phyloP scores from a whole-genome alignment of 64 coral and sea anemone species.

The Catalaphyllia jardinei region DNA sequence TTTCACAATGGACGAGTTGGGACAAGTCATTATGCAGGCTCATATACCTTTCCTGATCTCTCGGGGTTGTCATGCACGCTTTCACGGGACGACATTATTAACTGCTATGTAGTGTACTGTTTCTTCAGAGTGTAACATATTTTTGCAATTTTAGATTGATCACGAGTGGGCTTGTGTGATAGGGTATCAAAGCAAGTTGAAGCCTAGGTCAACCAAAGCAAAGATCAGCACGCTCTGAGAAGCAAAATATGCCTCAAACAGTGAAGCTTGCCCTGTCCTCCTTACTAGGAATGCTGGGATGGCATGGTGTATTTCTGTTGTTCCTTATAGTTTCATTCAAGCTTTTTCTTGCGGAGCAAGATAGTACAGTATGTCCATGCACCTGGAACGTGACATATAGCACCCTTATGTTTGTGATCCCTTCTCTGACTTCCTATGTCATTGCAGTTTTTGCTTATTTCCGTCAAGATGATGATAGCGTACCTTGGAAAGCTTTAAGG shows the following conservation, averaged over 20 bases:
- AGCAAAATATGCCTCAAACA: constrained; percentile 16
- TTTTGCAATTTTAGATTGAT: too few relatives aligned
- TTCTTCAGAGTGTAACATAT: too few relatives aligned
- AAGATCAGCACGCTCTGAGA: background rate
- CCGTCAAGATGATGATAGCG: constrained; percentile 36
- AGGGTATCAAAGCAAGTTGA: too few relatives aligned
- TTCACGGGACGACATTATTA: too few relatives aligned
- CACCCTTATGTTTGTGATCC: constrained; percentile 49
- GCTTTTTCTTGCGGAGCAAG: constrained; percentile 30
- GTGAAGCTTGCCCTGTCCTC: constrained; percentile 19
- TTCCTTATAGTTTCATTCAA: constrained; percentile 37
- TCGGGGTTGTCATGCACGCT: too few relatives aligned
- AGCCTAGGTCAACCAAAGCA: background rate
- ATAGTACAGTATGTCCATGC: constrained; percentile 27
- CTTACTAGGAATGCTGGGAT: constrained; percentile 52
- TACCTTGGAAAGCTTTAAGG: constrained; percentile 60
- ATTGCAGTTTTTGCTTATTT: constrained; percentile 57
- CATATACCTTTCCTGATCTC: too few relatives aligned
- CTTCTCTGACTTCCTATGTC: constrained; percentile 25
- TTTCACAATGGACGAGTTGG: too few relatives aligned
- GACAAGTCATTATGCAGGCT: too few relatives aligned
- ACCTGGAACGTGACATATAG: constrained; percentile 32
- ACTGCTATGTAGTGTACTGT: too few relatives aligned
- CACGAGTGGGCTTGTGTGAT: too few relatives aligned
- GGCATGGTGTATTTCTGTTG: constrained; percentile 60